Base-by-base conservation (phyloP, 1,140 invertebrate genomes). In the Rhopalosiphum padi region DNA sequence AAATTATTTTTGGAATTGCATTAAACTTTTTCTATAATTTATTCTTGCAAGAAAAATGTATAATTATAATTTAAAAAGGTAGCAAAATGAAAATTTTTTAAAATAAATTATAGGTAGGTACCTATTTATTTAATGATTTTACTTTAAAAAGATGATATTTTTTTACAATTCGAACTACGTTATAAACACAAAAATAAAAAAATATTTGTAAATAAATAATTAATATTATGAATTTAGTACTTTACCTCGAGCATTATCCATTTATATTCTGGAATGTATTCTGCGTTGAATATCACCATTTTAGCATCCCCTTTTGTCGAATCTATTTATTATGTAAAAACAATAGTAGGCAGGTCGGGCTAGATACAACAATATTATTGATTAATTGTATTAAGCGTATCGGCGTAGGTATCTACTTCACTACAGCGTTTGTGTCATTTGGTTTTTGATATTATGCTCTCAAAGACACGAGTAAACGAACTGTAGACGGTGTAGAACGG, bases 171-270 rank as follows among this genome's bases (percentile, higher is more conserved):
- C 3, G 43, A 23, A 5, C 35, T 85, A 37, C 8, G 25, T 41
- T 37, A 43, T 9, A 46, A 25, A 35, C 8, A 35, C 46, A 88
- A 35, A 48, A 18, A 46, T 46, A 35, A n/a, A 88, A 35, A 48
- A 18, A 46, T 46, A 46, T 11, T 6, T 18, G 4, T 25, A 46
- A 46, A 18, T 85, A 46, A 43, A n/a, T 6, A 68, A n/a, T 68
- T n/a, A 3, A 48, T 48, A 48, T 48, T 18, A 68, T n/a, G 37
- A 37, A 37, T 68, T 68, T 25, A 43, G 9, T 41, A 43, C 37
- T 18, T 7, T 90, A 90, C 89, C 89, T 90, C 53, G 25, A 90
- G 37, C 89, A 68, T 90, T 43, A 53, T 90, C 89, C 89, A 90
- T 90, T 90, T n/a, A 23, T 68, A 37, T 68, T 90, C 89, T 68